Conservation (phyloP, 2,797 vertebrate species). For the Sebastes baramenuke region DNA sequence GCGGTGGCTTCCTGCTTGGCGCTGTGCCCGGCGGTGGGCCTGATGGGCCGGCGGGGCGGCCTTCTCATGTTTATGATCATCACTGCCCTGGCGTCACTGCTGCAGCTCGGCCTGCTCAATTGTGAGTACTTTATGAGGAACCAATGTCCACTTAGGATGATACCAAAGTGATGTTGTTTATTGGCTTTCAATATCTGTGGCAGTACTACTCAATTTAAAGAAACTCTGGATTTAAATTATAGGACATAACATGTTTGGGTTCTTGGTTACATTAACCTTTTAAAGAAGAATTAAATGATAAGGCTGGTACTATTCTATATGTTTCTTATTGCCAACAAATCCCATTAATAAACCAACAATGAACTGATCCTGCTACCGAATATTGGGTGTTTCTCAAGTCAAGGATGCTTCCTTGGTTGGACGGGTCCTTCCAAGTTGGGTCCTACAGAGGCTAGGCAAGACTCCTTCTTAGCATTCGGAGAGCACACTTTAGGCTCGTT, state of each 20-base stretch:
- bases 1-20: conserved; percentile 92
- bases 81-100: conserved; percentile 93
- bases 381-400: too few relatives aligned
- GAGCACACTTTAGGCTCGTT: too few relatives aligned
- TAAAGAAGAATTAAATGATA: not conserved
- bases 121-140: conserved; percentile 82
- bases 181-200: not conserved
- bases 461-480: too few relatives aligned
- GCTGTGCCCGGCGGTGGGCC: conserved; percentile 91
- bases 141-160: not conserved
- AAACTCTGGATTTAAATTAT: not conserved
- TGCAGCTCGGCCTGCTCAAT: conserved; percentile 95
- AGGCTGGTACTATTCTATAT: not conserved
- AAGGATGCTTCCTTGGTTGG: too few relatives aligned
- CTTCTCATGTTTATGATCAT: conserved; percentile 98
- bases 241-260: not conserved
- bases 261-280: not conserved
- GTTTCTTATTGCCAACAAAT: not conserved
- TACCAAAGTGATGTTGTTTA: not conserved
- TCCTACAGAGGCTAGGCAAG: too few relatives aligned
- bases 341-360: not conserved
- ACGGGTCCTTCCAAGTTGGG: too few relatives aligned
- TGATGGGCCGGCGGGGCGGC: conserved; percentile 94
- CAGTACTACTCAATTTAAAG: not conserved
- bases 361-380: not conserved